These are phyloP conservation scores for Littorina saxatilis DNA, from an alignment of 1,140 invertebrate genomes.

Conservation along the genomic window DNA sequence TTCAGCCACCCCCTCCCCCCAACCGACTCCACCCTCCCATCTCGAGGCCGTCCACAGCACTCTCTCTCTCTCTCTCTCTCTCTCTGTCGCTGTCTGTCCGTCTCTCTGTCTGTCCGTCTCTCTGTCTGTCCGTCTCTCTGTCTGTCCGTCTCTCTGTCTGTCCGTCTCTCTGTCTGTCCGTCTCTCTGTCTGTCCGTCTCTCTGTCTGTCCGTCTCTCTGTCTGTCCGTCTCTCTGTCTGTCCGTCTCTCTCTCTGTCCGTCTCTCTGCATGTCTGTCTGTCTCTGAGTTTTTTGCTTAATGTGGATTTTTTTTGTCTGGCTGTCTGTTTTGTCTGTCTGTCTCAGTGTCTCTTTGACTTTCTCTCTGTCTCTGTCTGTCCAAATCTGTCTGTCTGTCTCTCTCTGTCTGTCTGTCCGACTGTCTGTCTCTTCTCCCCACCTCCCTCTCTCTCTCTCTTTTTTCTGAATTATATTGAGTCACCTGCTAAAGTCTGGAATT, in stretches of 20 bases:
- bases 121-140: neutral
- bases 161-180: conserved; percentile 1
- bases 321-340: neutral
- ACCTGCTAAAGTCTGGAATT: too few relatives aligned
- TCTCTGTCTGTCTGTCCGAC: neutral
- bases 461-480: too few relatives aligned
- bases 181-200: conserved; percentile 25
- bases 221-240: conserved; percentile 30
- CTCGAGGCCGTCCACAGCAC: neutral
- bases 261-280: conserved; percentile 10
- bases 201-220: conserved; percentile 28
- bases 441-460: too few relatives aligned
- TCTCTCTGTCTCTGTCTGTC: too few relatives aligned
- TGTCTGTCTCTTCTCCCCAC: too few relatives aligned
- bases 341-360: too few relatives aligned
- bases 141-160: neutral
- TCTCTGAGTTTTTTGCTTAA: conserved; percentile 25
- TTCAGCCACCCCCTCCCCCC: neutral
- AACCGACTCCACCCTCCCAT: neutral
- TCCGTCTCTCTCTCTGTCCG: conserved; percentile 25
- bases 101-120: neutral
- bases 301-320: neutral
- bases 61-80: conserved; percentile 14
- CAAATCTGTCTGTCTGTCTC: conserved; percentile 13
- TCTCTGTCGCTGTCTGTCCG: neutral